Conservation (phyloP, 2,113 vertebrate species). For the Oryzias woworae region DNA sequence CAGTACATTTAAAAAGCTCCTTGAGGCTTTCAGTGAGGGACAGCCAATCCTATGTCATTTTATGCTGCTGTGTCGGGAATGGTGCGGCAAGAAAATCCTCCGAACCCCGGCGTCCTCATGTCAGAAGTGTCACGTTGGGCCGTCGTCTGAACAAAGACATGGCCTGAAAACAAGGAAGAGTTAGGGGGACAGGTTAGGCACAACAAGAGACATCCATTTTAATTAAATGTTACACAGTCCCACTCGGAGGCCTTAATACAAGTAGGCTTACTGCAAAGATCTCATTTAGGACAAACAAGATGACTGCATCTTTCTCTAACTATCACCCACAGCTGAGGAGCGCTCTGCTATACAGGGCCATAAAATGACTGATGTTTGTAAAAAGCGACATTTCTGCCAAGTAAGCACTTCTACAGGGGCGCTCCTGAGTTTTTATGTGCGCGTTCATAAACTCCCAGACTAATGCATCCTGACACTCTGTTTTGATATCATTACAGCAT, state of each 20-base stretch:
- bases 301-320: slow-evolving; percentile 79
- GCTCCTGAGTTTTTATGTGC: slow-evolving; percentile 89
- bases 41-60: slow-evolving; percentile 57
- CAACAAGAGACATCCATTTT: slow-evolving; percentile 76
- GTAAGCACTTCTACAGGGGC: slow-evolving; percentile 94
- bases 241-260: slow-evolving; percentile 72
- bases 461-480: slow-evolving; percentile 99
- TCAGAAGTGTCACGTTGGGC: slow-evolving; percentile 68
- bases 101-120: slow-evolving; percentile 52
- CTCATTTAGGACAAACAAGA: slow-evolving; percentile 77
- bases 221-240: slow-evolving; percentile 75
- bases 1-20: slow-evolving; percentile 63
- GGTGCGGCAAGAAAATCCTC: slow-evolving; percentile 53
- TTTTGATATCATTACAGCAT: slow-evolving; percentile 99
- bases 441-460: slow-evolving; percentile 92
- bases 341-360: slow-evolving; percentile 60
- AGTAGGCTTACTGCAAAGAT: slow-evolving; percentile 71
- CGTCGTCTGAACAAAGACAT: slow-evolving; percentile 74
- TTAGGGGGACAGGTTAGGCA: slow-evolving; percentile 73
- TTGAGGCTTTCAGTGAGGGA: slow-evolving; percentile 58
- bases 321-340: slow-evolving; percentile 70
- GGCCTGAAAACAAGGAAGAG: slow-evolving; percentile 68
- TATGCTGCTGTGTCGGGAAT: slow-evolving; percentile 54
- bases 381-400: slow-evolving; percentile 93
- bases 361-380: slow-evolving; percentile 86